Evolutionary conservation across 2,797 vertebrate species (phyloP).

Genomic region (Smutsia gigantea): DNA sequence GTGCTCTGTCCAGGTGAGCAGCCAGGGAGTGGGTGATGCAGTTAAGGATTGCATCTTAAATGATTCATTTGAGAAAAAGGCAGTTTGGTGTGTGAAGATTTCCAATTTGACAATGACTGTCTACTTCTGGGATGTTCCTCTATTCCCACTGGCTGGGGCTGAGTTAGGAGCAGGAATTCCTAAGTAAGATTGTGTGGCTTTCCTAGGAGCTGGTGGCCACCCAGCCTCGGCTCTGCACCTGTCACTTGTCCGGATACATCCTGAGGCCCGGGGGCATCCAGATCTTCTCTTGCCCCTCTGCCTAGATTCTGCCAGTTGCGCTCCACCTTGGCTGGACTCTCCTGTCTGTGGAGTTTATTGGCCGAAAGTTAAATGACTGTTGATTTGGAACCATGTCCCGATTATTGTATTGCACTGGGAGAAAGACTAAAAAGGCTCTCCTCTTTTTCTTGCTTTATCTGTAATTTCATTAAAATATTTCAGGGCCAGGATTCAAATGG

Average conservation of each 20-base stretch:
- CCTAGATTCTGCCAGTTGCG: not conserved
- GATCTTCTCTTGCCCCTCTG: not conserved
- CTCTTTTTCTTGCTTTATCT: not conserved
- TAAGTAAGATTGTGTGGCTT: not conserved
- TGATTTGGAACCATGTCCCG: not conserved
- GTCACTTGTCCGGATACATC: fast-evolving
- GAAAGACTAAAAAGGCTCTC: not conserved
- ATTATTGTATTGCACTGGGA: not conserved
- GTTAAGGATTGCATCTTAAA: not conserved
- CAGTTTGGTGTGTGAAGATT: not conserved
- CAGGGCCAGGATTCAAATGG: not conserved
- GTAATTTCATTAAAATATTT: constrained; percentile 1
- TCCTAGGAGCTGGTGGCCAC: not conserved
- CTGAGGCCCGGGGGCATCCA: not conserved
- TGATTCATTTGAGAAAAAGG: not conserved
- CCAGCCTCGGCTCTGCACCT: not conserved
- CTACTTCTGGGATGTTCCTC: not conserved
- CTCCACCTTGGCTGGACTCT: not conserved
- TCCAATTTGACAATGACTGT: not conserved
- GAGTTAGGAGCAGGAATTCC: not conserved
- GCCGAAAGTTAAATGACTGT: not conserved
- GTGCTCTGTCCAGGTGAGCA: not conserved
- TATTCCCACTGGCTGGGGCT: not conserved
- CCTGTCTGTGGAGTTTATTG: not conserved
- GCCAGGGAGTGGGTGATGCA: not conserved